phyloP scores from a whole-genome alignment of 2,888 invertebrate species.

The Anaspis maculata region DNA sequence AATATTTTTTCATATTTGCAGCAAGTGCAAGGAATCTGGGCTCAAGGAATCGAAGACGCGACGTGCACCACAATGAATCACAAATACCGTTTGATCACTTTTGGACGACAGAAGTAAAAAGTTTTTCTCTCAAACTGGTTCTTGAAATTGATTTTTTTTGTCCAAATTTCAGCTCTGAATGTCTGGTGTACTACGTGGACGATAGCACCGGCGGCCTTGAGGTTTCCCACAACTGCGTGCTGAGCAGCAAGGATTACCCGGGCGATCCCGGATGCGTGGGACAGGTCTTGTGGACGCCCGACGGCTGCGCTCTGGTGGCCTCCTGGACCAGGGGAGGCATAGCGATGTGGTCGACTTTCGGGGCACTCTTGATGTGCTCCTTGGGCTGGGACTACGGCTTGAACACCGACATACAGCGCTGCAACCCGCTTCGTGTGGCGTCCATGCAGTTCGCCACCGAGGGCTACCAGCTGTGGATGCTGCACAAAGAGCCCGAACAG shows the following conservation, averaged over 20 bases:
- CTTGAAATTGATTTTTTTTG: constrained; percentile 1
- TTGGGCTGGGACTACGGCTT: constrained; percentile 85
- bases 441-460: constrained; percentile 93
- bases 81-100: constrained; percentile 90
- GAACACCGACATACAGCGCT: constrained; percentile 60
- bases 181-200: constrained; percentile 88
- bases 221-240: constrained; percentile 75
- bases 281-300: constrained; percentile 82
- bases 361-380: constrained; percentile 84
- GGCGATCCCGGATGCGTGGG: constrained; percentile 76
- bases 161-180: constrained; percentile 85
- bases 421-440: constrained; percentile 63
- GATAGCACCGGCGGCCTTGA: constrained; percentile 90
- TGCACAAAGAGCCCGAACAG: constrained; percentile 52
- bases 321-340: constrained; percentile 88
- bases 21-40: constrained; percentile 96
- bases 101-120: constrained; percentile 80
- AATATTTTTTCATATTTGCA: too few relatives aligned
- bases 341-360: constrained; percentile 97
- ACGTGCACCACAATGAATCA: constrained; percentile 95
- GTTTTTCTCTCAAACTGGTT: not conserved
- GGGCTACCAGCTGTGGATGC: constrained; percentile 94
- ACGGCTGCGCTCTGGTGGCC: constrained; percentile 77
- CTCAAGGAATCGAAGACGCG: constrained; percentile 85
- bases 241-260: constrained; percentile 91